Base-by-base conservation (phyloP, 1,140 invertebrate species). In the Drosophila jambulina region DNA sequence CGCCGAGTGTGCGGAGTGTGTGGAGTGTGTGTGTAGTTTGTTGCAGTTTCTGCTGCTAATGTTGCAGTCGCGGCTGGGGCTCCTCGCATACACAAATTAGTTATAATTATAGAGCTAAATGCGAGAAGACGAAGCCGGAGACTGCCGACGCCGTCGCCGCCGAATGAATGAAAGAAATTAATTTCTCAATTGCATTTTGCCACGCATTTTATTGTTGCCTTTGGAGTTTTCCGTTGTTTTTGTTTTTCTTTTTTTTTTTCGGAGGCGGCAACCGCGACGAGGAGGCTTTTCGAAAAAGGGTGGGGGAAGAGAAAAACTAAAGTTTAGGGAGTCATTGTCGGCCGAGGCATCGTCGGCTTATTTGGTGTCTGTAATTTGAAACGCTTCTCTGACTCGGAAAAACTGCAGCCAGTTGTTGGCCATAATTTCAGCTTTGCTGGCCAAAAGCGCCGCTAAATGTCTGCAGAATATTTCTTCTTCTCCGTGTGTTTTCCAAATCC, bases 301-400 rank as follows among this genome's bases (percentile, higher is more conserved):
- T n/a, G 19, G 59, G 43, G 69, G 43, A 9, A 53, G 7, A 17
- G 13, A n/a, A n/a, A 36, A n/a, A 23, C 21, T 51, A 34, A 51
- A 62, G 74, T 62, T 54, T 56, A 53, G 63, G 61, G 43, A 57
- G 36, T 54, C 46, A 76, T 64, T 62, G 67, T 61, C 51, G 53
- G 53, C 51, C 12, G 21, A 23, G 51, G 51, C 51, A 54, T 23
- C 51, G 74, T 64, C 87, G 86, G 87, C 87, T 79, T 91, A 84
- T 91, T 91, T 91, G 87, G 87, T 91, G 87, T 87, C 87, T 91
- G 87, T 91, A 91, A 91, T 91, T 91, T 91, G 87, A 91, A 91
- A 91, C 87, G 87, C 87, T 91, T 91, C 88, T 91, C 75, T 91
- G 87, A 84, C 69, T 91, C 83, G 80, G 88, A 88, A 91, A 91